Conservation (phyloP, 2,888 invertebrate genomes). For the Cryptocheilus praepositus region DNA sequence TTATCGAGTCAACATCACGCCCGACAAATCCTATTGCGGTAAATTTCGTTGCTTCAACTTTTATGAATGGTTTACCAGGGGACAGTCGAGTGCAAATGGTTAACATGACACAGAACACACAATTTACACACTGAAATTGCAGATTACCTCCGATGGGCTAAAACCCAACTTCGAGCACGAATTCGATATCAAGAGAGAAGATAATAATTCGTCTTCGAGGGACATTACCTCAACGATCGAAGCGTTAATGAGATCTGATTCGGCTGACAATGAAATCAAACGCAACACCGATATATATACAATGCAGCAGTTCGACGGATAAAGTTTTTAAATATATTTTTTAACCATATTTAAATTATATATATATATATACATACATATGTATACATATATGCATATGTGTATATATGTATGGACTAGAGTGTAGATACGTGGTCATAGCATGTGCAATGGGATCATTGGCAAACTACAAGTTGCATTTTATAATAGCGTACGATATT, state of each 20-base stretch:
- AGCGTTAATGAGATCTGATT: slow-evolving; percentile 51
- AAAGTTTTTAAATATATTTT: slow-evolving; percentile 57
- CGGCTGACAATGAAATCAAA: slow-evolving; percentile 52
- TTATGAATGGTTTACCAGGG: too few species aligned
- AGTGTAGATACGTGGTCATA: slow-evolving; percentile 50
- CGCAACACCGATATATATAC: slow-evolving; percentile 50
- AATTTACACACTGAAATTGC: slow-evolving; percentile 4
- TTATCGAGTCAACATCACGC: too few species aligned
- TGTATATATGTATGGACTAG: slow-evolving; percentile 31
- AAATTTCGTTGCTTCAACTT: too few species aligned
- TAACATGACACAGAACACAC: background rate
- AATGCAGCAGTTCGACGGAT: slow-evolving; percentile 51
- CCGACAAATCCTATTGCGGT: too few species aligned
- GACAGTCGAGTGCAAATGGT: too few species aligned
- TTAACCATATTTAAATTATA: slow-evolving; percentile 58
- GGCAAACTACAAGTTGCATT: slow-evolving; percentile 63
- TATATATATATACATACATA: background rate
- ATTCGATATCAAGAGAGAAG: slow-evolving; percentile 44
- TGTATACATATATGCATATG: too few species aligned
- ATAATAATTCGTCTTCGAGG: slow-evolving; percentile 50
- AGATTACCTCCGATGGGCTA: slow-evolving; percentile 52
- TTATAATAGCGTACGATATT: slow-evolving; percentile 68
- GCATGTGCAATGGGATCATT: slow-evolving; percentile 60
- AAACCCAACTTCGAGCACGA: slow-evolving; percentile 47
- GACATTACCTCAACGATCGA: slow-evolving; percentile 54